Evolutionary conservation across 2,797 vertebrate genomes (phyloP).

Genomic region (Pseudochirops corinnae): DNA sequence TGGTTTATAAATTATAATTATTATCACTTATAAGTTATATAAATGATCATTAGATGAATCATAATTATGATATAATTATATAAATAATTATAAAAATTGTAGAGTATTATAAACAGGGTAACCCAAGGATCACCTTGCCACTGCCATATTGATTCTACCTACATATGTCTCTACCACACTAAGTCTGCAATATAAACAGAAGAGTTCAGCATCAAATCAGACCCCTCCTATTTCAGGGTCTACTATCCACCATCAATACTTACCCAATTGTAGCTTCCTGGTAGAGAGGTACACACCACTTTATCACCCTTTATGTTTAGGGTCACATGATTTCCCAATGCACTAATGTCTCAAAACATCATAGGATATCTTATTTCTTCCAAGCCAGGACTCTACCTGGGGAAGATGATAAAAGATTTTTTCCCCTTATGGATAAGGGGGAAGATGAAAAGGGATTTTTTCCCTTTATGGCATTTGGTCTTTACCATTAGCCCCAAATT

Average conservation of each 20-base stretch:
- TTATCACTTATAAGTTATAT: neutral
- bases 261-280: neutral
- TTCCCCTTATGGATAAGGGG: neutral
- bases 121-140: neutral
- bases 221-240: neutral
- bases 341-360: neutral
- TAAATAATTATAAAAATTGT: neutral
- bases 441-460: neutral
- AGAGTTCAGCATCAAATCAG: neutral
- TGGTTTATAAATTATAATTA: neutral
- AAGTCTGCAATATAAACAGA: too few species aligned
- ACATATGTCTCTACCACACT: too few species aligned
- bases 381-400: neutral
- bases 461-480: neutral
- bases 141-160: neutral
- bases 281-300: neutral
- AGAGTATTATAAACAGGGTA: neutral
- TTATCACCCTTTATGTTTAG: neutral
- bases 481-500: neutral
- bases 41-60: neutral
- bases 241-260: neutral
- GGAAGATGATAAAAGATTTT: neutral
- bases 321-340: neutral
- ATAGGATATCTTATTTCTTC: too few species aligned
- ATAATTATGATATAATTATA: neutral